Evolutionary conservation across 2,888 invertebrate species (phyloP).

Genomic region (Epinotia ramella): DNA sequence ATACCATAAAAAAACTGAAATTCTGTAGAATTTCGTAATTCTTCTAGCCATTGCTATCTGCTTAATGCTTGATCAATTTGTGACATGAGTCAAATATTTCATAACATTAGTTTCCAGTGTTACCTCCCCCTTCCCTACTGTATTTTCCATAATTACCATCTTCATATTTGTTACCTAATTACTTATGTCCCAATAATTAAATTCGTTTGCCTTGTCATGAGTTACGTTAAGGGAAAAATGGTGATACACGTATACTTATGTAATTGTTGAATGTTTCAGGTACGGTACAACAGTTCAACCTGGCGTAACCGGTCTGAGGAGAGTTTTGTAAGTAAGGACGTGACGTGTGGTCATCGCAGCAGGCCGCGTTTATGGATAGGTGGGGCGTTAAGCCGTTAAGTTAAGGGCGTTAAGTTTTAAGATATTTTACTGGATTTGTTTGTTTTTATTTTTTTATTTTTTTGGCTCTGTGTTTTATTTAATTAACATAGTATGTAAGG

Average conservation of each 20-base stretch:
- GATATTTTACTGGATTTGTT: no score
- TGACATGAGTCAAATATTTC: no score
- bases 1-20: no score
- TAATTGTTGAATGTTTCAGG: conserved; percentile 33
- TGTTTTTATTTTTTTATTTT: no score
- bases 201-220: neutral
- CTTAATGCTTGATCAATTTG: no score
- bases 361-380: neutral
- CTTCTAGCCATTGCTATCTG: no score
- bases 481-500: no score
- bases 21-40: no score
- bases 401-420: no score
- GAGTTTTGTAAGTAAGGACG: conserved; percentile 9
- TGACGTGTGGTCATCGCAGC: neutral
- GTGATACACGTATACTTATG: conserved; percentile 12
- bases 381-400: neutral
- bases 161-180: conserved; percentile 10
- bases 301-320: conserved; percentile 8
- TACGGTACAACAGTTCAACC: conserved; percentile 1
- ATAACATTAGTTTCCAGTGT: no score
- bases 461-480: no score
- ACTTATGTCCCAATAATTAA: conserved; percentile 8
- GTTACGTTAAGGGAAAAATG: conserved; percentile 3
- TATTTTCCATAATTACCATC: neutral
- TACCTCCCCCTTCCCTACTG: neutral